These are phyloP conservation scores for Parelbella ahira DNA, from an alignment of 2,888 invertebrate genomes.

Conservation along the genomic window DNA sequence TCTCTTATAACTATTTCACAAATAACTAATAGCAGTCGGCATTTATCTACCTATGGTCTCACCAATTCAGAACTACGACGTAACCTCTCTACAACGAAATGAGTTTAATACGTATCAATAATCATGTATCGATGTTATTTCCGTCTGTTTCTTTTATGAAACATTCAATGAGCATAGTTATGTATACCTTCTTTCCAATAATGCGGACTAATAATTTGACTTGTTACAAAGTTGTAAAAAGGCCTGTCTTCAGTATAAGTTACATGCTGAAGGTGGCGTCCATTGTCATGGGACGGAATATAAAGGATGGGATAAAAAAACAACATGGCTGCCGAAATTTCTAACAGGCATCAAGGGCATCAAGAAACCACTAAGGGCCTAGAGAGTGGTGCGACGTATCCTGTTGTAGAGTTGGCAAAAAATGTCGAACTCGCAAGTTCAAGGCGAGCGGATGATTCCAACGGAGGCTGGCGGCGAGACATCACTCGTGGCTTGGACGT, in stretches of 20 bases:
- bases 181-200: no score
- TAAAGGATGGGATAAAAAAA: slow-evolving; percentile 12
- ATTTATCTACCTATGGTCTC: background rate
- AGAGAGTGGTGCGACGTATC: slow-evolving; percentile 52
- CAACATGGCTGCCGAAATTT: slow-evolving; percentile 40
- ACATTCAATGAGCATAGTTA: no score
- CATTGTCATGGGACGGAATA: slow-evolving; percentile 3
- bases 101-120: no score
- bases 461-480: slow-evolving; percentile 34
- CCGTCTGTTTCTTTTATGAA: no score
- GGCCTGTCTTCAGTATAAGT: no score
- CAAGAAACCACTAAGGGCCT: slow-evolving; percentile 58
- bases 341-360: slow-evolving; percentile 62
- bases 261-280: slow-evolving; percentile 2
- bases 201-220: no score
- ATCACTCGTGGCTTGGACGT: slow-evolving; percentile 30
- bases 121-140: no score
- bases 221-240: no score
- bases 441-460: slow-evolving; percentile 72
- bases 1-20: slow-evolving; percentile 32
- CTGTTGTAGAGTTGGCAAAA: slow-evolving; percentile 71
- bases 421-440: slow-evolving; percentile 72
- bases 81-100: no score
- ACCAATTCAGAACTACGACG: slow-evolving; percentile 4
- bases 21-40: slow-evolving; percentile 24